Conservation (phyloP, 2,888 invertebrate genomes). For the Blomia tropicalis region DNA sequence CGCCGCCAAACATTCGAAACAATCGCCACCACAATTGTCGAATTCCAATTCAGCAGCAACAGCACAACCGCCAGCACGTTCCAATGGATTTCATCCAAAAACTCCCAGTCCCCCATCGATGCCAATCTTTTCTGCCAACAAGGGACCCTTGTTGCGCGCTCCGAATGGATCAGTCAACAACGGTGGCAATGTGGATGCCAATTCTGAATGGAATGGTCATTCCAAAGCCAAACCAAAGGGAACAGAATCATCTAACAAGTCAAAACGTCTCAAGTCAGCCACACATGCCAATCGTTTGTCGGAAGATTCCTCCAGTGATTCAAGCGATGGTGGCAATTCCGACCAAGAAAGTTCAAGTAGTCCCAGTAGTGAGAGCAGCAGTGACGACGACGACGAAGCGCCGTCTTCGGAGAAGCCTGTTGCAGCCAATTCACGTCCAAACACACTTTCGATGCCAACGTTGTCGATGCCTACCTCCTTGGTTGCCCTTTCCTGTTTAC, state of each 20-base stretch:
- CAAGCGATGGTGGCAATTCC: conserved; percentile 28
- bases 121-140: conserved; percentile 4
- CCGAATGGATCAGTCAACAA: background rate
- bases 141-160: background rate
- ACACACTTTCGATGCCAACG: background rate
- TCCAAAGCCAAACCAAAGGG: background rate
- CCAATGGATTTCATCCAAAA: background rate
- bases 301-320: conserved; percentile 36
- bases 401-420: background rate
- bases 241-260: background rate
- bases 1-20: background rate
- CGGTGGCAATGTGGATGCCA: background rate
- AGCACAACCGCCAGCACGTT: no score
- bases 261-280: background rate
- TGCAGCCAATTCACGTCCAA: background rate
- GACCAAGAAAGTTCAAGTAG: conserved; percentile 27
- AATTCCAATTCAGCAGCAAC: background rate
- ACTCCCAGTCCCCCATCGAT: conserved; percentile 16
- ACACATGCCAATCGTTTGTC: conserved; percentile 32
- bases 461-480: background rate
- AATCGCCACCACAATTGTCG: conserved; percentile 4
- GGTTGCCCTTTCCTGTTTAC: background rate
- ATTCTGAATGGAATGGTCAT: background rate
- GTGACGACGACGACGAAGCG: conserved; percentile 24
- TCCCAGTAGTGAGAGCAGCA: conserved; percentile 32